Conservation (phyloP, 2,888 invertebrate species). For the Pandemis heparana region DNA sequence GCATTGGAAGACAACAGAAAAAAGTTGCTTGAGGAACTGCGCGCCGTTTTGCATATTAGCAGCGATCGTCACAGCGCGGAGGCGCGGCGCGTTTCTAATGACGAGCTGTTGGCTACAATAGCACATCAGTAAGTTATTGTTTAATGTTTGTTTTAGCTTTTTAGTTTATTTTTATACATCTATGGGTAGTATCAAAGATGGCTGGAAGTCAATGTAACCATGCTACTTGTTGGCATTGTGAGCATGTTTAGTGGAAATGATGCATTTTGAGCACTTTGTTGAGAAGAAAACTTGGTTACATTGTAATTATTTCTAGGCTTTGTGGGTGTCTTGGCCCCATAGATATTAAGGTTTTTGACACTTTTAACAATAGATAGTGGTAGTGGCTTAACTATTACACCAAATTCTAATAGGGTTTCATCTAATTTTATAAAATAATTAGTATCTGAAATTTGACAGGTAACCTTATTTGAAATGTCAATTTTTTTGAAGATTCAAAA, state of each 20-base stretch:
- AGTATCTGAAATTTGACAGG: slow-evolving; percentile 40
- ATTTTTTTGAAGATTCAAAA: slow-evolving; percentile 21
- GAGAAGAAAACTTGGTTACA: slow-evolving; percentile 17
- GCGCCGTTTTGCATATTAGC: slow-evolving; percentile 93
- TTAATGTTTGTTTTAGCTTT: slow-evolving; percentile 56
- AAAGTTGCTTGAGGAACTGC: slow-evolving; percentile 93
- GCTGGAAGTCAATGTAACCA: slow-evolving; percentile 65
- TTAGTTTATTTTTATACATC: slow-evolving; percentile 77
- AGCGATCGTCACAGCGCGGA: slow-evolving; percentile 97
- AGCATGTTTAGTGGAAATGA: slow-evolving; percentile 43
- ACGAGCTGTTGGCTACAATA: slow-evolving; percentile 94
- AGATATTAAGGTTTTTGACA: slow-evolving; percentile 53
- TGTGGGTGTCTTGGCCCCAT: slow-evolving; percentile 53
- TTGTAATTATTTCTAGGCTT: slow-evolving; percentile 37
- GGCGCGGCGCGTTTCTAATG: slow-evolving; percentile 95
- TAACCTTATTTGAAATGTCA: slow-evolving; percentile 43
- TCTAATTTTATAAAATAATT: slow-evolving; percentile 34
- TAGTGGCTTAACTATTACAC: slow-evolving; percentile 13
- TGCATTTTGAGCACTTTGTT: slow-evolving; percentile 33
- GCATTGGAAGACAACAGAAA: slow-evolving; percentile 93
- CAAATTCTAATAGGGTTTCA: slow-evolving; percentile 14
- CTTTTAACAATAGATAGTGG: slow-evolving; percentile 34
- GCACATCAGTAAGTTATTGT: slow-evolving; percentile 92
- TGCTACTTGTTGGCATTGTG: slow-evolving; percentile 46
- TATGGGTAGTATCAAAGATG: slow-evolving; percentile 74